Evolutionary conservation across 2,888 invertebrate species (phyloP), one percentile per base, ranked within the genome.

Genomic region (Lamproptera curius): DNA sequence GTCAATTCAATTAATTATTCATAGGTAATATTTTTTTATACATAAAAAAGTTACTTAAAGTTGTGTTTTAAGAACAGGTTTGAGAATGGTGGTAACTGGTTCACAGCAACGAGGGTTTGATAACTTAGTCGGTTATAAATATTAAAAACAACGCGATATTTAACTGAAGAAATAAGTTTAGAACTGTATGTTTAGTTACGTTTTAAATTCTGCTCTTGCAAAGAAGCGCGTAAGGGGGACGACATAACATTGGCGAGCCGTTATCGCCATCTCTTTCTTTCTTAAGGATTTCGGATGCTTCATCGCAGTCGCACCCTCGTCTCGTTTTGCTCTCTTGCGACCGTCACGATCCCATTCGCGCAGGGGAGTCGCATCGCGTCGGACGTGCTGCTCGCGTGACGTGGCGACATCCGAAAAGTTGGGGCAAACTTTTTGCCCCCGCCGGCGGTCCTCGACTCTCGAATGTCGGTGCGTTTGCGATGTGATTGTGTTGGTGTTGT

Each of bases 381-480:
- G 70, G 64, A 72, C 75, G 82, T 72, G 54, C 35, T 23, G 50
- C 66, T 71, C 67, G 67, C 63, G 60, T 62, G 56, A 59, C 67
- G 66, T 69, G 62, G 65, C 53, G 61, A 67, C 64, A 72, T 70
- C 73, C 81, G 82, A 80, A 85, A 85, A 84, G 80, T 81, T 82
- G 76, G 65, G 62, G 62, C 38, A 82, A 83, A 82, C 84, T 82
- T 76, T 65, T 31, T n/a, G n/a, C 11, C 31, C 72, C 69, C 63
- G 63, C 59, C 53, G 67, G 70, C 71, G 67, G 67, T 71, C 70
- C 69, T 66, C 70, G 62, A 64, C 67, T 70, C 67, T 64, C 66
- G 63, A 57, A 47, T 51, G 61, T 61, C 59, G 78, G 83, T 84
- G 84, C 74, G 73, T 78, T n/a, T 81, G 80, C 82, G 81, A 73